Evolutionary conservation across 2,113 vertebrate species (phyloP), one percentile per base, ranked within the genome.

Genomic region (Crotophaga sulcirostris): DNA sequence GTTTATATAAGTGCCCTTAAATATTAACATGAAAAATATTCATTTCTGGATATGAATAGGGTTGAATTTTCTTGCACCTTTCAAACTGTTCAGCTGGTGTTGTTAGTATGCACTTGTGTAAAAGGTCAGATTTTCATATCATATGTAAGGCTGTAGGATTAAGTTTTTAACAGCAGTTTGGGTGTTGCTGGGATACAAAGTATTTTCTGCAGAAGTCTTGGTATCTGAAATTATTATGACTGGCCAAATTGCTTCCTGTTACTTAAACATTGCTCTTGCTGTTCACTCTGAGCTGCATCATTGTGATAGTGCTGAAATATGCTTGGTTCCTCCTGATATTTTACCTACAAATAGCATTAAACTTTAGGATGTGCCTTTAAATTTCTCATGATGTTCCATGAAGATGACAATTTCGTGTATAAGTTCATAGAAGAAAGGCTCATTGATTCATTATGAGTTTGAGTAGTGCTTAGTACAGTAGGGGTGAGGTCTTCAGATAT

Each of bases 81-180:
- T 90, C 69, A 60, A 51, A 54, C 17, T 36, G 3, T 78, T 81
- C 33, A 25, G 76, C 36, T 74, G 56, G 11, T 72, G 23, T 87
- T 74, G 72, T 68, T 84, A 72, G 31, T 45, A 31, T 66, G 66
- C 28, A 23, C 34, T 74, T 83, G 40, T 55, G 75, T 40, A 52
- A 86, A 81, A 96, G 80, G 80, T 74, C 45, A 89, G 40, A 52
- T 54, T 89, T 94, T 95, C 59, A 7, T 90, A 89, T 86, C 38
- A 2, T 64, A 29, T 56, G 49, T 82, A 92, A 91, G 92, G 44
- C 83, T 90, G 60, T 52, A 56, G 90, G 85, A 93, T 94, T 89
- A 93, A 84, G 76, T 86, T 90, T 97, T 96, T 93, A 87, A 89
- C 49, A 64, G 94, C 66, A 89, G 78, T 94, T 92, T 76, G 76